Percentiles rank a stretch among this genome's conserved stretches.
These are phyloP conservation scores for Elysia chlorotica DNA, from an alignment of 1,140 invertebrate genomes.

Conservation along the genomic window DNA sequence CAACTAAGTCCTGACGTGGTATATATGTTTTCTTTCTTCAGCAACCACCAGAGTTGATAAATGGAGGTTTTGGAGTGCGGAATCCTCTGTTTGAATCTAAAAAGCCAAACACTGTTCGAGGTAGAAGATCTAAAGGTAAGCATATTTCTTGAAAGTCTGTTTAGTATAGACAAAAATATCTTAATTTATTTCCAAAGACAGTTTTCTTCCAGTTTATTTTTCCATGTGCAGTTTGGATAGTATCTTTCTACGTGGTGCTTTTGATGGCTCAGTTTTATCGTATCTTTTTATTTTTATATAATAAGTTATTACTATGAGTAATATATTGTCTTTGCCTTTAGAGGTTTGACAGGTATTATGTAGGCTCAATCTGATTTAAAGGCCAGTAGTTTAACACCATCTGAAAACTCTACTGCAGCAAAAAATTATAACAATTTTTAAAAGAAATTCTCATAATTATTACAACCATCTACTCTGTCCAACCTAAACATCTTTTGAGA, in stretches of 20 bases:
- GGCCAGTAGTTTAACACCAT: no score
- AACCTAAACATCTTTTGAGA: neutral
- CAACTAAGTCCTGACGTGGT: no score
- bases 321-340: no score
- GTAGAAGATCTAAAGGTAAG: conserved; percentile 4
- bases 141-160: neutral
- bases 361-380: no score
- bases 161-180: neutral
- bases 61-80: conserved; percentile 3
- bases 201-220: neutral
- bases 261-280: neutral
- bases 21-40: neutral
- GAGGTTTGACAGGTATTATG: no score
- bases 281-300: neutral
- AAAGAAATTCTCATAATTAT: neutral
- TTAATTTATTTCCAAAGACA: neutral
- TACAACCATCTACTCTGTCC: neutral
- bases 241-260: neutral
- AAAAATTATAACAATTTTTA: no score
- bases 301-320: neutral
- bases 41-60: neutral
- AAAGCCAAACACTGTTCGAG: neutral
- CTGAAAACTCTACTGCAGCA: no score
- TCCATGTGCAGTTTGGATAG: neutral
- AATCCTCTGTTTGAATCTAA: neutral